Evolutionary conservation across 2,113 vertebrate genomes (phyloP), one percentile per base, ranked within the genome.

Genomic region (Phalacrocorax aristotelis): DNA sequence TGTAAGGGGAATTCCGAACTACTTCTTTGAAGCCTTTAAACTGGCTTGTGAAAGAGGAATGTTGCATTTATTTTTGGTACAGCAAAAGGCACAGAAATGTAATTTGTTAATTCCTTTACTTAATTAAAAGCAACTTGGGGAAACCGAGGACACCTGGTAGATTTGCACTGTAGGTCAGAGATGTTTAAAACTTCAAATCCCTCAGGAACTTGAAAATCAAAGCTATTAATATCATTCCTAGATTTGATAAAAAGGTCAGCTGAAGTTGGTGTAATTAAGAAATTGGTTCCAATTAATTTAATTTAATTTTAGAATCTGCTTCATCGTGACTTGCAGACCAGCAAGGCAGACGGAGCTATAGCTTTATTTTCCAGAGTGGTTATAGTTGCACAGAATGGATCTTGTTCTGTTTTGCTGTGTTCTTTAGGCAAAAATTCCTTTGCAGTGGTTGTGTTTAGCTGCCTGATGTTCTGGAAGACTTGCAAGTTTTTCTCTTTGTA

Each of bases 201-300:
- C 86, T 66, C 46, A 42, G 78, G 92, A 93, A 48, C 55, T 48
- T 22, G 55, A 77, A 88, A 83, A 86, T 83, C 76, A 42, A 38
- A 82, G 75, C 88, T 94, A 81, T 91, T 87, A 88, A 95, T 91
- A 75, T 12, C 46, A 40, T 72, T 49, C 60, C 12, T 17, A 30
- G 66, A 49, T 69, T 79, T 84, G 87, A 61, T 57, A n/a, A 60
- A 75, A 84, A 95, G 89, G 83, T 95, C 94, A 91, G 68, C 75
- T 86, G 82, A 70, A 96, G 66, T 58, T 76, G 49, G 49, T 93
- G n/a, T 95, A 94, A 95, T 97, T 96, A 95, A 84, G 65, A 89
- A 84, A 92, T 95, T 68, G 83, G 83, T 94, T 96, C 90, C 86
- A 87, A 70, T 96, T 94, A 96, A 94, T 92, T 75, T 66, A 52